Base-by-base conservation (phyloP, 2,888 invertebrate genomes). In the Lycophotia porphyrea region DNA sequence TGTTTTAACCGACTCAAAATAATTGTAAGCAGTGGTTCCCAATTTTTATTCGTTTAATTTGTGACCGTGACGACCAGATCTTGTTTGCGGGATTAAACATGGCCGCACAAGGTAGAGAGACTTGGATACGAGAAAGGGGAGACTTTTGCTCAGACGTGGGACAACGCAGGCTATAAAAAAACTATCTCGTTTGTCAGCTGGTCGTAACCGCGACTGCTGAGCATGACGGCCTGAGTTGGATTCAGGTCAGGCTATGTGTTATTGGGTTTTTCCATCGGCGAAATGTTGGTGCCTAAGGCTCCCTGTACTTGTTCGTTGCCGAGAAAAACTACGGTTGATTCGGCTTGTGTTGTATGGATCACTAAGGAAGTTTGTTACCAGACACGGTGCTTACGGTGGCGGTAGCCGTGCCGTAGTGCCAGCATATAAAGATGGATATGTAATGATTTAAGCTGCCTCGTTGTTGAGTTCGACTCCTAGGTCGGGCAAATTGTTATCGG, bases 131-230 rank as follows among this genome's bases (percentile, higher is more conserved):
- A 9, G 21, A 31, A 18, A 60, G 11, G 21, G 21, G 9, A 9
- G 21, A 34, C 58, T 8, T 31, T 31, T 3, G 18, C 3, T 3
- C 8, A 58, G 31, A 1, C 55, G 27, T 55, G 27, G 7, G 18
- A 55, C 27, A 27, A 27, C 0, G n/a, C 11, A 2, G 4, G 2
- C 0, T 55, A 15, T 0, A 5, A n/a, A 13, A n/a, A 18, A 27
- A 15, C 11, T 24, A 1, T 5, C 55, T 55, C 24, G 5, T 60
- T 34, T 60, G 34, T 24, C 24, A 8, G 24, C 24, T 61, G 13
- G 13, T 36, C 34, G 5, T 36, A 36, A 36, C 2, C 18, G n/a
- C n/a, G n/a, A n/a, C n/a, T n/a, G n/a, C n/a, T n/a, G 5, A 36
- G 24, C 24, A 2, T 36, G 13, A 24, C 11, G 5, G 11, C 24